Evolutionary conservation across 2,888 invertebrate genomes (phyloP).

Genomic region (Campoplex capitator): DNA sequence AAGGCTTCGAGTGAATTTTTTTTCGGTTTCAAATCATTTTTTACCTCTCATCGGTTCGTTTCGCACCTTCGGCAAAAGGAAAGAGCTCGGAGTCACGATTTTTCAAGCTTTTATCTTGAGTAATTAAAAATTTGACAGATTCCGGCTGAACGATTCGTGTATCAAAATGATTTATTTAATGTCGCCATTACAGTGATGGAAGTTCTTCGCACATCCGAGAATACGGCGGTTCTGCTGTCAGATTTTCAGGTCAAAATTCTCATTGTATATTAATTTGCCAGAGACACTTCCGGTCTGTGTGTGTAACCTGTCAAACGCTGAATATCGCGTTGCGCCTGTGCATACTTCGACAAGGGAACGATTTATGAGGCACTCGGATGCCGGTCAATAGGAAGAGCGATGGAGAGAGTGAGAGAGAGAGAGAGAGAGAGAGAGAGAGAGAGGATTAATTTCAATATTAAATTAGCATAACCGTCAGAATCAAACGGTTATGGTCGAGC

Average conservation of each 20-base stretch:
- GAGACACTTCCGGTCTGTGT: neutral
- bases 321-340: neutral
- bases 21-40: no score
- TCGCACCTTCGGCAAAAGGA: no score
- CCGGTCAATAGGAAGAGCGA: neutral
- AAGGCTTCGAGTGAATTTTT: no score
- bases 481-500: neutral
- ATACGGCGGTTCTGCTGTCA: neutral
- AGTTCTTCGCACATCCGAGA: neutral
- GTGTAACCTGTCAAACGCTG: neutral
- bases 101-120: neutral
- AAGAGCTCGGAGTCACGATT: neutral
- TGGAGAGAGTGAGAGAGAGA: neutral
- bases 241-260: neutral
- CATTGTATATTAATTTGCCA: conserved; percentile 2
- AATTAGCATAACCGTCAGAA: conserved; percentile 1
- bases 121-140: no score
- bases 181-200: neutral
- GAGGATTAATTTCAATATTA: conserved; percentile 23
- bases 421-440: neutral
- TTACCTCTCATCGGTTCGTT: no score
- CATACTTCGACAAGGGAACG: conserved; percentile 1
- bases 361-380: neutral
- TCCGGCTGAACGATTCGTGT: neutral
- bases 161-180: neutral